Base-by-base conservation (phyloP, 2,797 vertebrate genomes). In the Garrulus glandarius region DNA sequence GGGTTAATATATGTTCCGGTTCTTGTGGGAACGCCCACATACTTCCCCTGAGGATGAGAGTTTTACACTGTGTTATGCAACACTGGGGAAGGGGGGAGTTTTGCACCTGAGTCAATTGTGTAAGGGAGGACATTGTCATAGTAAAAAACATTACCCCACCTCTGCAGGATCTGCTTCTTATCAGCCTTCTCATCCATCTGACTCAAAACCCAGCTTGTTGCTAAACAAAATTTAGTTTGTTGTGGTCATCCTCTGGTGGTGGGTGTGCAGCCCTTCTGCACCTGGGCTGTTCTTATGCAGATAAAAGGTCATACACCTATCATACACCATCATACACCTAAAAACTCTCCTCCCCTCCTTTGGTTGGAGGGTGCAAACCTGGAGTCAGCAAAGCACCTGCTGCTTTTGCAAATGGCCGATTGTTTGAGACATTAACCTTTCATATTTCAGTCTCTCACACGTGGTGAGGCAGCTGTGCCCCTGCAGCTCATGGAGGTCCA, bases 21-120 rank as follows among this genome's bases (percentile, higher is more conserved):
- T 47, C 34, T 18, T 22, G 26, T 57, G 32, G 34, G 32, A 75
- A 36, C 0, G 0, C 18, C 14, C 37, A 37, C 18, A 41, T 23
- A 43, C 15, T 36, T 57, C 6, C 21, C 8, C 32, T 50, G n/a
- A 84, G 14, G 21, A 22, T 27, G 36, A 36, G 34, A 50, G 12
- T 22, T 57, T 57, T 57, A 36, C 26, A 22, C 9, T 23, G 29
- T 12, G 17, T 57, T 36, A 15, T 15, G 12, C 12, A 23, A 13
- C 22, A 10, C 22, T 46, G 0, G 12, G 14, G 21, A 10, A 49
- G 14, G 4, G 7, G 7, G 5, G 2, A 22, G 8, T 26, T 34
- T 84, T 22, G 26, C 6, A 32, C 36, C 14, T 65, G 26, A 74
- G 21, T 7, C 21, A 41, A 0, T 15, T 49, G 17, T 43, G 52